Percentiles rank a stretch among this genome's conserved stretches.
These are phyloP conservation scores for Pharmacophagus antenor DNA, from an alignment of 2,888 invertebrate genomes.

Conservation along the genomic window DNA sequence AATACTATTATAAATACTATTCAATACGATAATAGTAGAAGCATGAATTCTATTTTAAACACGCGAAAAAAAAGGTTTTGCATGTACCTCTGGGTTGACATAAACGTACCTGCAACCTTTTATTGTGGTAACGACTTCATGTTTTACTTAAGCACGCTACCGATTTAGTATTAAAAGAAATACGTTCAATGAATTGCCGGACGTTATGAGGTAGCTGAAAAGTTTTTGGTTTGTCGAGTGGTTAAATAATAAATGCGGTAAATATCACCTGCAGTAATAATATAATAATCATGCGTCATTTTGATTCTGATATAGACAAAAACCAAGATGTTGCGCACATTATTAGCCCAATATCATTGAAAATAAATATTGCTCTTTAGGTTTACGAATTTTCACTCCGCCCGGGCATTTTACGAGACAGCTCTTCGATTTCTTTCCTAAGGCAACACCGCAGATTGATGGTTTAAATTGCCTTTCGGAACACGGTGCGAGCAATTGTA, in stretches of 20 bases:
- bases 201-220: constrained; percentile 26
- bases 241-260: no score
- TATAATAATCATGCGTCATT: no score
- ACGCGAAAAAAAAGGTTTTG: constrained; percentile 25
- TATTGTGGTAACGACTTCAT: constrained; percentile 39
- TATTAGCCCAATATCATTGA: background rate
- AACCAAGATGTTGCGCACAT: background rate
- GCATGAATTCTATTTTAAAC: constrained; percentile 9
- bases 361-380: no score
- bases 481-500: background rate
- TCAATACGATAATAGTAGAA: constrained; percentile 2
- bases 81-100: constrained; percentile 23
- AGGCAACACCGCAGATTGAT: background rate
- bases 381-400: background rate
- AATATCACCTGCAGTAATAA: no score
- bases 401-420: background rate
- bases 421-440: background rate
- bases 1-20: constrained; percentile 2
- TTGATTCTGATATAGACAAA: no score
- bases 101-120: constrained; percentile 29
- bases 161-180: constrained; percentile 45
- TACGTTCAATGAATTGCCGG: constrained; percentile 45
- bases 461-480: background rate
- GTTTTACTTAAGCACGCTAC: constrained; percentile 42
- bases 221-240: background rate